These are phyloP conservation scores for Acrocephalus kingi DNA, from an alignment of 2,113 vertebrate species.

Conservation along the genomic window DNA sequence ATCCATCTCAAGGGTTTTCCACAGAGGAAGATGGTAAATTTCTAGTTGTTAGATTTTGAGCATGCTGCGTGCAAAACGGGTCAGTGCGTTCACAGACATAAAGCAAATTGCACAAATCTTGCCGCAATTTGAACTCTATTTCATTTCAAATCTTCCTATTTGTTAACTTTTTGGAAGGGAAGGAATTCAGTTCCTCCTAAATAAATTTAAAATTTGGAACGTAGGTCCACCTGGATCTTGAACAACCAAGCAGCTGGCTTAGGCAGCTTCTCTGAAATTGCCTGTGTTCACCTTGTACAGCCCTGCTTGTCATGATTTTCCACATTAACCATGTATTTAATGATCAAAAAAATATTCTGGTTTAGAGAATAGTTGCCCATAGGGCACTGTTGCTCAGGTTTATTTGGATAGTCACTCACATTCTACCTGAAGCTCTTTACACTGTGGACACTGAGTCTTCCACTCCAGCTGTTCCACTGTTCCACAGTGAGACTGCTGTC, in stretches of 20 bases:
- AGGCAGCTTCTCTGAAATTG: background rate
- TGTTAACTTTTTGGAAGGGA: background rate
- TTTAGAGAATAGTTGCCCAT: background rate
- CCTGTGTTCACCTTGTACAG: background rate
- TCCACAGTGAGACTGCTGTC: too few species aligned
- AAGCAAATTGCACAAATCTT: background rate
- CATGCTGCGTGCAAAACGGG: background rate
- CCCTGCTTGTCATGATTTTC: background rate
- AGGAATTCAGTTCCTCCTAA: background rate
- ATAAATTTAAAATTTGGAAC: background rate
- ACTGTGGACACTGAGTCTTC: background rate
- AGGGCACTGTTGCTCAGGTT: background rate
- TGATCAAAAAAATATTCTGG: background rate
- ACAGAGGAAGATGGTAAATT: slow-evolving; percentile 92
- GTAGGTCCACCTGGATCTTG: background rate
- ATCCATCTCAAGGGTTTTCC: slow-evolving; percentile 76
- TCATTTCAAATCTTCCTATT: background rate
- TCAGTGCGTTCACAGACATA: background rate
- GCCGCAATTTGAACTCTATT: background rate
- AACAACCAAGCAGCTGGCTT: background rate
- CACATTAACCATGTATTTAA: background rate
- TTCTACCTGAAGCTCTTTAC: background rate
- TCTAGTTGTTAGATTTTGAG: slow-evolving; percentile 15
- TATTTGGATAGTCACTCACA: background rate
- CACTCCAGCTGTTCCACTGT: background rate